These are phyloP conservation scores for Cydia splendana DNA, from an alignment of 1,140 invertebrate species.

Conservation along the genomic window DNA sequence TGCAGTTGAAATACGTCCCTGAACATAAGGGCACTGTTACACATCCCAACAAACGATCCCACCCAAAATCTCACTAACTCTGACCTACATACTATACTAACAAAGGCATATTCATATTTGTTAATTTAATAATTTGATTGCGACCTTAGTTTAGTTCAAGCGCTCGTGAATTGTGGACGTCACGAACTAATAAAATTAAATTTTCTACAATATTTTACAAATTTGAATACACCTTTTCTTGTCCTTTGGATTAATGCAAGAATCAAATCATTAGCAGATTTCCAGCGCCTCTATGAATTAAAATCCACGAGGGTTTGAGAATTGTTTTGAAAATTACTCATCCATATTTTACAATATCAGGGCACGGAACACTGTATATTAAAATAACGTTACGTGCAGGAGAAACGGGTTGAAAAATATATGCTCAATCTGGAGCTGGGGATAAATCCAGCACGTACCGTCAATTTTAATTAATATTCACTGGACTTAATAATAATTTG, in stretches of 20 bases:
- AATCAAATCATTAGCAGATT: too few species aligned
- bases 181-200: not conserved
- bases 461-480: not conserved
- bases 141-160: too few species aligned
- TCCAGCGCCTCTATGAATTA: too few species aligned
- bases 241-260: too few species aligned
- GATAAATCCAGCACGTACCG: not conserved
- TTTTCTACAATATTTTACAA: not conserved
- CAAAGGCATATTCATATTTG: not conserved
- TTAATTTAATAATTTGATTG: too few species aligned
- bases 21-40: constrained; percentile 43
- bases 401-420: too few species aligned
- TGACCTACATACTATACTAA: not conserved
- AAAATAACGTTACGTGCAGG: not conserved
- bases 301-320: not conserved
- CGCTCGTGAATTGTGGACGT: too few species aligned
- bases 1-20: constrained; percentile 99
- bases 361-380: too few species aligned
- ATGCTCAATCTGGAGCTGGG: not conserved
- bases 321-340: not conserved
- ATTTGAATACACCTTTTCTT: not conserved
- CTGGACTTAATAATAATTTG: not conserved
- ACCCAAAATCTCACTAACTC: not conserved
- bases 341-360: too few species aligned
- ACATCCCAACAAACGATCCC: constrained; percentile 1